Evolutionary conservation across 2,888 invertebrate species (phyloP), one percentile per base, ranked within the genome.

Genomic region (Galerucella pusilla): DNA sequence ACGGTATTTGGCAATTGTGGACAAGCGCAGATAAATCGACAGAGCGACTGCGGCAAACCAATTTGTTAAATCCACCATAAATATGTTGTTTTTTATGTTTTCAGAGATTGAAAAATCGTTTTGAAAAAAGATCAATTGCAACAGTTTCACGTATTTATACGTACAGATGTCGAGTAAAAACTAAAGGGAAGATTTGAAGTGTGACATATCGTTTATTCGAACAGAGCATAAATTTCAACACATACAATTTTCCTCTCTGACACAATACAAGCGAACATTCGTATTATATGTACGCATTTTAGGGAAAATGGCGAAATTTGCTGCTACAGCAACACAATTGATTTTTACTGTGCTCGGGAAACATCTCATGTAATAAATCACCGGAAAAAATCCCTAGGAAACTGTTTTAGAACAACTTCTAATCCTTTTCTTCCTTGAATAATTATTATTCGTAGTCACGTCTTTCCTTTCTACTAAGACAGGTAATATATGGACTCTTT

Each of bases 381-480:
- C 66, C 63, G 72, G 63, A 71, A 75, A 70, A 74, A 74, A 71
- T 76, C 75, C 75, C 77, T 73, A 66, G 71, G 74, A 73, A 73
- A 73, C 78, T 75, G 77, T 72, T 76, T 75, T 75, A 74, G 75
- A 76, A 75, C 76, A 75, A 70, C 75, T 76, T 71, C 77, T 79
- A 78, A 78, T 78, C 74, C 76, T 76, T 73, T 72, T 75, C 77
- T 71, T 74, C 67, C 71, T 70, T 76, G 75, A 70, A 78, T 80
- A 81, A 82, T 81, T 82, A 81, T 80, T 82, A 82, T 82, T 81
- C 81, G 79, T 75, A 75, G 81, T 79, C 80, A 81, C 81, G 81
- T 81, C 76, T 79, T 70, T 76, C 63, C 61, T 54, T 60, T 16
- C 54, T 49, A 68, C 73, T 68, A 42, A 63, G 63, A 60, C 73